phyloP scores from a whole-genome alignment of 2,888 invertebrate genomes.

The Mesorhabditis belari region DNA sequence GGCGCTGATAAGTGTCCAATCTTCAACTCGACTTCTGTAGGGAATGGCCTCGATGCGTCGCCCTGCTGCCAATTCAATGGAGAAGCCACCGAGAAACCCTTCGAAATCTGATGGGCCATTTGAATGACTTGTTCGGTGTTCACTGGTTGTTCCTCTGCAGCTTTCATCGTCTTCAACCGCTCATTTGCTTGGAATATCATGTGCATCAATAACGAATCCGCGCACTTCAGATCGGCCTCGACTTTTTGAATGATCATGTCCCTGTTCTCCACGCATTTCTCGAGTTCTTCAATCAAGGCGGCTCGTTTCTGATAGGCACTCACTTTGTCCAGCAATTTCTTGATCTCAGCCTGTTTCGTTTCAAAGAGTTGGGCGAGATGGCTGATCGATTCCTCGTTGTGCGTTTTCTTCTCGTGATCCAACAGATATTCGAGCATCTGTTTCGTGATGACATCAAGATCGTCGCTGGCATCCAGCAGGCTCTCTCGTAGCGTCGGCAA shows the following conservation, averaged over 20 bases:
- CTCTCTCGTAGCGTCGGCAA: neutral
- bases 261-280: slow-evolving; percentile 24
- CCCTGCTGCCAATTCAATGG: slow-evolving; percentile 44
- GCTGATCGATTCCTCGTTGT: neutral
- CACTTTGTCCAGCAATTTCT: neutral
- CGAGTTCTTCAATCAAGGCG: slow-evolving; percentile 26
- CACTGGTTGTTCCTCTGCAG: slow-evolving; percentile 31
- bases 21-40: slow-evolving; percentile 47
- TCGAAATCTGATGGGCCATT: slow-evolving; percentile 43
- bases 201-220: slow-evolving; percentile 29
- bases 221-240: slow-evolving; percentile 27
- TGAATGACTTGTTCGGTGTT: slow-evolving; percentile 43
- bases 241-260: slow-evolving; percentile 29
- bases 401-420: neutral
- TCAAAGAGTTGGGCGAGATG: neutral
- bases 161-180: slow-evolving; percentile 30
- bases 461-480: neutral
- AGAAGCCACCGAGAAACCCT: slow-evolving; percentile 39
- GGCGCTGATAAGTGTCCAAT: slow-evolving; percentile 15
- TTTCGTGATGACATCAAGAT: neutral
- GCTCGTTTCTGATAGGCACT: slow-evolving; percentile 30
- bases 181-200: slow-evolving; percentile 36
- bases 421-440: neutral
- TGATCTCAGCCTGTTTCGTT: neutral
- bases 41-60: slow-evolving; percentile 46